A percentile compares a stretch with the other conserved stretches of the same genome.
phyloP scores from a whole-genome alignment of 2,888 invertebrate species.

The Apamea anceps region DNA sequence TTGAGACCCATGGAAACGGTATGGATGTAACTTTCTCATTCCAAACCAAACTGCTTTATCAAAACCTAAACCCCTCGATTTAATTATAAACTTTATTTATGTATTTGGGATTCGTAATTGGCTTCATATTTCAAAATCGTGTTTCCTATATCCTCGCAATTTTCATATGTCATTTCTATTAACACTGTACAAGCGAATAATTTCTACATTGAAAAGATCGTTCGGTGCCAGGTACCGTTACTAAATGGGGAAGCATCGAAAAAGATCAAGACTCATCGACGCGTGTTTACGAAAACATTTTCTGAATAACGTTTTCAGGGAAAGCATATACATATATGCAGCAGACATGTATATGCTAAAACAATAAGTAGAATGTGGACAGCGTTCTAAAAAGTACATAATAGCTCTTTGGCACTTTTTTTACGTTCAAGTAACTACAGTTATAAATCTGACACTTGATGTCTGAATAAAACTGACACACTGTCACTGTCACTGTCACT shows the following conservation, averaged over 20 bases:
- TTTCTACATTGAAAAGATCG: neutral
- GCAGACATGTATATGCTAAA: neutral
- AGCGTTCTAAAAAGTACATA: neutral
- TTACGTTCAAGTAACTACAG: too few relatives aligned
- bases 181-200: neutral
- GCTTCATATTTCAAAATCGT: neutral
- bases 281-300: slow-evolving; percentile 1
- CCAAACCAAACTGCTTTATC: neutral
- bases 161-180: neutral
- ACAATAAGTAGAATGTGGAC: neutral
- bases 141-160: neutral
- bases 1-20: neutral
- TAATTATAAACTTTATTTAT: neutral
- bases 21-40: neutral
- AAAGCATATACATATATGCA: neutral
- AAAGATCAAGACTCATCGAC: slow-evolving; percentile 28
- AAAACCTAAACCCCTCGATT: too few relatives aligned
- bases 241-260: slow-evolving; percentile 9
- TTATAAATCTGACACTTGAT: too few relatives aligned
- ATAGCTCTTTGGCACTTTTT: neutral
- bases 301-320: neutral
- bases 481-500: too few relatives aligned
- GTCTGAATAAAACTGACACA: too few relatives aligned
- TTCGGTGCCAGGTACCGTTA: slow-evolving; percentile 1
- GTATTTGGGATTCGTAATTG: neutral